A percentile compares a stretch with the other conserved stretches of the same genome.
These are phyloP conservation scores for Rhopalosiphum padi DNA, from an alignment of 1,140 invertebrate species.

Conservation along the genomic window DNA sequence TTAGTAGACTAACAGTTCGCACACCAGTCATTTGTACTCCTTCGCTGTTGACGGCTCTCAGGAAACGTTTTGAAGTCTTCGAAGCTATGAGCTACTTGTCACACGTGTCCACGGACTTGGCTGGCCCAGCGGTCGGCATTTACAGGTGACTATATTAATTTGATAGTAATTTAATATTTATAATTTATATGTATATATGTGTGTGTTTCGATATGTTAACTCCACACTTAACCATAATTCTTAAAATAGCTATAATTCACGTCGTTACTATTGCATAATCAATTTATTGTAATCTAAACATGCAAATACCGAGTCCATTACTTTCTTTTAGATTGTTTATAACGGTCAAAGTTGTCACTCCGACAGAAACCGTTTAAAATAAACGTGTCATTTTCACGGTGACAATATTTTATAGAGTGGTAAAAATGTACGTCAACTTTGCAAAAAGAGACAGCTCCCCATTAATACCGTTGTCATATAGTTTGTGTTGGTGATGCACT, in stretches of 20 bases:
- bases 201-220: neutral
- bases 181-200: neutral
- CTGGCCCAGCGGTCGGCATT: neutral
- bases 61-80: neutral
- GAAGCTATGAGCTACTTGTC: neutral
- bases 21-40: neutral
- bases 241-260: too few species aligned
- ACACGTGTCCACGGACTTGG: constrained; percentile 13
- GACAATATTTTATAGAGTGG: neutral
- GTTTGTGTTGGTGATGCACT: neutral
- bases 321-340: neutral
- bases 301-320: neutral
- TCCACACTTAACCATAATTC: too few species aligned
- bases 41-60: neutral
- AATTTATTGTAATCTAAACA: neutral
- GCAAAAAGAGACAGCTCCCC: neutral
- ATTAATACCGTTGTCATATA: neutral
- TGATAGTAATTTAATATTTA: neutral
- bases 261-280: neutral
- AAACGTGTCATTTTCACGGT: neutral
- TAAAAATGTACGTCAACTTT: neutral
- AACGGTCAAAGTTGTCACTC: neutral
- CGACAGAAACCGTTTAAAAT: neutral
- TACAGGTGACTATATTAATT: constrained; percentile 13
- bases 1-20: neutral